These are phyloP conservation scores for Dolichopus griseipennis DNA, from an alignment of 2,888 invertebrate species.

Conservation along the genomic window DNA sequence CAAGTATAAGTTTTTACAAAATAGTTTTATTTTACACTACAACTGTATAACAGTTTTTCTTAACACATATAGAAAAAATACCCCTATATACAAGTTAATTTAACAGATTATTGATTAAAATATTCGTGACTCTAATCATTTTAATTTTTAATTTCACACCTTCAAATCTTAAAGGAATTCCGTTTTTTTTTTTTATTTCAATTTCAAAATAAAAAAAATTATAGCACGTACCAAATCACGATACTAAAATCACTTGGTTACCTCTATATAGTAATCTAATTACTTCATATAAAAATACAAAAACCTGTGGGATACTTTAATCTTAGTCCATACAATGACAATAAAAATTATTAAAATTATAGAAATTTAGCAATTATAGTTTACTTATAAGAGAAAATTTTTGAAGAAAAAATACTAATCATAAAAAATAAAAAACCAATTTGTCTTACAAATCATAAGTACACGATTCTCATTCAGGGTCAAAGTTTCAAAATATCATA, in stretches of 20 bases:
- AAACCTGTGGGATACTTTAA: neutral
- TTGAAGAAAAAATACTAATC: no score
- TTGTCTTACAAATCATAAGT: constrained; percentile 1
- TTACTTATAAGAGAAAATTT: neutral
- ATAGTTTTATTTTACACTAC: no score
- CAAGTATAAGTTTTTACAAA: no score
- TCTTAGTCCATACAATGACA: neutral
- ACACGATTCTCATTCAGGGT: neutral
- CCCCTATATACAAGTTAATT: no score
- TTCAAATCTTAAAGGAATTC: no score
- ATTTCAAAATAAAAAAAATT: neutral
- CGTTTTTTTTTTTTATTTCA: no score
- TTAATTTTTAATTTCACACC: no score
- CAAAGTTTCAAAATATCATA: neutral
- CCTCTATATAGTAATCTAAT: neutral
- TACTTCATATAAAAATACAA: neutral
- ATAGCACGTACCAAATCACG: neutral
- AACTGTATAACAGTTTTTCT: no score
- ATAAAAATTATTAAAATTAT: neutral
- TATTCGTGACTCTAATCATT: no score
- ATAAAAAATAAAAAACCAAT: neutral
- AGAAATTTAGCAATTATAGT: neutral
- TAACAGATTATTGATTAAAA: no score
- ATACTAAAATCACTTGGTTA: neutral
- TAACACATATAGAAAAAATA: no score